Evolutionary conservation across 1,140 invertebrate genomes (phyloP), one percentile per base, ranked within the genome.

Genomic region (Aradophagus sp.): DNA sequence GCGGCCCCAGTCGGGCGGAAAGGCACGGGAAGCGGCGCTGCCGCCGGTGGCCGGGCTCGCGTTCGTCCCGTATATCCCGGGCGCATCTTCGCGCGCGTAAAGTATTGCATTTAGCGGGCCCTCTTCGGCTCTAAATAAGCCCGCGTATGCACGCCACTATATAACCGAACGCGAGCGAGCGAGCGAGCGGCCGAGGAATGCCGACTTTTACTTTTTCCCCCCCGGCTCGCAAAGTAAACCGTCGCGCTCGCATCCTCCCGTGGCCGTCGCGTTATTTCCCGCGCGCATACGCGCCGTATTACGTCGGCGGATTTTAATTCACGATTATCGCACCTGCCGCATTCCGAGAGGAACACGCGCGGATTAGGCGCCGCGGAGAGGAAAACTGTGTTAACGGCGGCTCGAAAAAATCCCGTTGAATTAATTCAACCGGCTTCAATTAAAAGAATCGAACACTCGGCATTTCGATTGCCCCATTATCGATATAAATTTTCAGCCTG

Each of bases 201-300:
- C 48, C 69, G 67, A 72, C 77, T 77, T 77, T 79, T 79, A 79
- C 77, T 77, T 79, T 76, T 76, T 50, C 70, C 6, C 2, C 20
- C 4, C 20, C 70, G 63, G 67, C 65, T 73, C 58, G 62, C 44
- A 29, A 62, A 73, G 74, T 69, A 66, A 75, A 47, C 58, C 69
- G 71, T 63, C 39, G 65, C 65, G 36, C 63, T 5, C 70, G 72
- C 67, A 32, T 55, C 75, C 10, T 59, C 55, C 53, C 63, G 66
- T 52, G 55, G 42, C 53, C 61, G 73, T 72, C 53, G 45, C 47
- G 38, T 45, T 67, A 61, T 56, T 67, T 61, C 36, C 56, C 61
- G 53, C 44, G 11, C 27, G 47, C 47, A 8, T 11, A 19, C 20
- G 20, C 27, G 32, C n/a, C 66, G 48, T 62, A 56, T 69, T 69